phyloP scores from a whole-genome alignment of 2,113 vertebrate species.

The Meles meles region DNA sequence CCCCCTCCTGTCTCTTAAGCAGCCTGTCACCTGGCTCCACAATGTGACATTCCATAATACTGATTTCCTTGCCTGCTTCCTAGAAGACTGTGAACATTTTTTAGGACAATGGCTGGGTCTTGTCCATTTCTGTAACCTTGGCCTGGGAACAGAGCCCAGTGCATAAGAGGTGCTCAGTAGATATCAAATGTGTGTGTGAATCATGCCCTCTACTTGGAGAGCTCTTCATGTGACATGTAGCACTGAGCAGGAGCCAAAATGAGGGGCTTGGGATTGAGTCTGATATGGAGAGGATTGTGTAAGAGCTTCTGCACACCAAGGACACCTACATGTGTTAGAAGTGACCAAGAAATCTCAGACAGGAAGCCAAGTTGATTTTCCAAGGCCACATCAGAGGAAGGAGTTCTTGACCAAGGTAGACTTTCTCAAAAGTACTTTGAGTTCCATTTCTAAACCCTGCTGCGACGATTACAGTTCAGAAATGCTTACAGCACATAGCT shows the following conservation, averaged over 20 bases:
- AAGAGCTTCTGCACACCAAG: not conserved
- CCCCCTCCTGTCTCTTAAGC: not conserved
- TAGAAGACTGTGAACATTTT: not conserved
- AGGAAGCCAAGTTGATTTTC: slow-evolving; percentile 49
- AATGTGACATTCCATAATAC: not conserved
- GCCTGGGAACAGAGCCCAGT: not conserved
- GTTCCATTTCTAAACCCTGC: slow-evolving; percentile 47
- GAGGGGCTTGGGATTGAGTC: not conserved
- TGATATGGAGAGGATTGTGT: not conserved
- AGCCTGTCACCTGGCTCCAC: not conserved
- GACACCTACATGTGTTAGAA: not conserved
- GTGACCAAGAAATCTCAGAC: not conserved
- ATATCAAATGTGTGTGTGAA: not conserved
- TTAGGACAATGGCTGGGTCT: not conserved
- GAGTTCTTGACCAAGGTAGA: slow-evolving; percentile 37
- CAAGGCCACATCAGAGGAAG: slow-evolving; percentile 14
- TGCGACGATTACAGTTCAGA: slow-evolving; percentile 44
- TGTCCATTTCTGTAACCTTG: not conserved
- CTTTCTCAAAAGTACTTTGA: slow-evolving; percentile 31
- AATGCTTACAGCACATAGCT: not conserved
- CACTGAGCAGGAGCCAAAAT: not conserved
- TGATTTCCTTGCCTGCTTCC: not conserved
- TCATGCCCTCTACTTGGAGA: not conserved
- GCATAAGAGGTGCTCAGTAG: not conserved
- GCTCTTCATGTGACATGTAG: not conserved